Evolutionary conservation across 2,797 vertebrate species (phyloP).

Genomic region (Coracias cyanogaster): DNA sequence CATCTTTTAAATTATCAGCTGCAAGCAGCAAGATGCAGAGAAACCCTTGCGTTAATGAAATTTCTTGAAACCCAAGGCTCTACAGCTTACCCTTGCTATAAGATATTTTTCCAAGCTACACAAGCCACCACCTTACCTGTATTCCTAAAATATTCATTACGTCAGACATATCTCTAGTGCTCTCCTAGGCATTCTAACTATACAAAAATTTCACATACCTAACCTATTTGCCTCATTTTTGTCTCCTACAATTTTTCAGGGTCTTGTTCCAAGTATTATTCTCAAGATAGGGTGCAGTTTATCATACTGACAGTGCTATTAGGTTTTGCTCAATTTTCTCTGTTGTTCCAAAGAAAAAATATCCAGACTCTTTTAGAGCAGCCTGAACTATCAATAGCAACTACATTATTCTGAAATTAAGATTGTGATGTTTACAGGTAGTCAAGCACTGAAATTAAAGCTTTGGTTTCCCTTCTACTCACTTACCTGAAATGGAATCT

Average conservation of each 20-base stretch:
- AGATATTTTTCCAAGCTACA: background rate
- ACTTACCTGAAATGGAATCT: background rate
- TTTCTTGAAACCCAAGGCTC: background rate
- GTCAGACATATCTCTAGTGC: background rate
- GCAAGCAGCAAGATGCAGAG: background rate
- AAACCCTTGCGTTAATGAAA: background rate
- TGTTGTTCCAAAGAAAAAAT: background rate
- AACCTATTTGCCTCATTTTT: conserved; percentile 58
- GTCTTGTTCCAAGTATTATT: background rate
- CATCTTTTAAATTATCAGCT: conserved; percentile 9
- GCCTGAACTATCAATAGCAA: background rate
- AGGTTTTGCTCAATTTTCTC: background rate
- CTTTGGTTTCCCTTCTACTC: background rate
- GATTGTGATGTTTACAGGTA: background rate
- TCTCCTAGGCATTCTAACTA: background rate
- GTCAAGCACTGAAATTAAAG: background rate
- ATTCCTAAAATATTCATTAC: conserved; percentile 30
- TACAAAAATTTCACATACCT: background rate
- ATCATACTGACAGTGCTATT: background rate
- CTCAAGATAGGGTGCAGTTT: background rate
- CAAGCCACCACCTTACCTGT: background rate
- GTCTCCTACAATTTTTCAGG: background rate
- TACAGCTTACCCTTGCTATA: background rate
- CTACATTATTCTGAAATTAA: background rate
- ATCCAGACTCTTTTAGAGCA: background rate